Evolutionary conservation across 2,797 vertebrate genomes (phyloP), one percentile per base, ranked within the genome.

Genomic region (Brachyrhaphis roseni): DNA sequence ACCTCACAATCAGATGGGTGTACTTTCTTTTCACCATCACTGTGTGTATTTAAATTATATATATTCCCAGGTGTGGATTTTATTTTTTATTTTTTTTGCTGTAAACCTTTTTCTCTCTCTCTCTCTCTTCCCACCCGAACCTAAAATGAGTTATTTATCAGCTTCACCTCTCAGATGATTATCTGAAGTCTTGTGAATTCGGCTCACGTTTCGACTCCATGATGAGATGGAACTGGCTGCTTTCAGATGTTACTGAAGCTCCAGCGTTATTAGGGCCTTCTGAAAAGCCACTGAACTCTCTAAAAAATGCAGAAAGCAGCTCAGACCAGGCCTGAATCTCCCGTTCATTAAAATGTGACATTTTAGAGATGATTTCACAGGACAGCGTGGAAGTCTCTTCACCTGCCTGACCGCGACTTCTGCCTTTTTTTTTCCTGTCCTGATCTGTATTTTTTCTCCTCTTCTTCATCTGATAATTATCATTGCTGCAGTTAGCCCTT

Each of bases 271-370:
- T 72, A 45, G 34, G 46, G 72, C 55, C 51, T 55, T 73, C 36
- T 66, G 49, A 72, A 57, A 41, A 66, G 47, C 74, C 41, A 36
- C 72, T 75, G 34, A 75, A 75, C 31, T 71, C 1, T 26, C 8
- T 72, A 47, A 76, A 64, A 82, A 43, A 71, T 75, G 46, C 73
- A 78, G 1, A 34, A 23, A 75, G 75, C 7, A 28, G 34, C 74
- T 73, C 49, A 0, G 39, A 49, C 39, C 26, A 26, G 5, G 3
- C 68, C 31, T 2, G 12, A 64, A n/a, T 1, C 72, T 43, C 45
- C 53, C 53, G 64, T 80, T 75, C 64, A 75, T 81, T 81, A 81
- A 75, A 64, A 80, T 41, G 34, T 84, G 76, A 84, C 83, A 75
- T 84, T 84, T 66, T 55, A 31, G 55, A 64, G 72, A 47, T 6